These are phyloP conservation scores for Druon quercuslanigerum DNA, from an alignment of 1,140 invertebrate genomes.

Conservation along the genomic window DNA sequence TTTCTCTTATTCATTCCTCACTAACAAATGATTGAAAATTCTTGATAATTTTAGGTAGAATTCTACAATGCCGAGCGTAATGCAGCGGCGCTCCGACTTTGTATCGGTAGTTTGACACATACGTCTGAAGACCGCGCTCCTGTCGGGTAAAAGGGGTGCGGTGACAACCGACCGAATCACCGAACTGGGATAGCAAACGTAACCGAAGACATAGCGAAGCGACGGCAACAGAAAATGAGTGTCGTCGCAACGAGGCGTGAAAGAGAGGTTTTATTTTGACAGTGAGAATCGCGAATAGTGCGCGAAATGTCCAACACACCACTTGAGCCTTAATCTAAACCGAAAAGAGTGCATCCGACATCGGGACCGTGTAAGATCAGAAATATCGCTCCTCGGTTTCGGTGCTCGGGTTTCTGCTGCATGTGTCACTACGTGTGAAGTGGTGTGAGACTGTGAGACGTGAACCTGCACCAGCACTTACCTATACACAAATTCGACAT, in stretches of 20 bases:
- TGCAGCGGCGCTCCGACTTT: background rate
- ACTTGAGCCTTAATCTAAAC: conserved; percentile 58
- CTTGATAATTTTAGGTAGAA: background rate
- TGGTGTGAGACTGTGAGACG: conserved; percentile 20
- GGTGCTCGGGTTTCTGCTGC: conserved; percentile 41
- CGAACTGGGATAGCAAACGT: conserved; percentile 63
- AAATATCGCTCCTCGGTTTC: conserved; percentile 55
- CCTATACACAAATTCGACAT: background rate
- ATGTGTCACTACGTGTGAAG: conserved; percentile 60
- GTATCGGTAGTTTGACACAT: background rate
- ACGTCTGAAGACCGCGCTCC: background rate
- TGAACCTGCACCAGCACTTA: background rate
- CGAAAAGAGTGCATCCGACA: conserved; percentile 46
- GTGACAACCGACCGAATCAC: conserved; percentile 47
- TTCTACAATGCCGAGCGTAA: background rate
- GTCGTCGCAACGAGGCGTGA: conserved; percentile 60
- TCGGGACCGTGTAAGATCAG: conserved; percentile 58
- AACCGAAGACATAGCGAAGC: conserved; percentile 66
- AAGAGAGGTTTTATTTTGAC: conserved; percentile 66
- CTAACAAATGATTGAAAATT: too few relatives aligned
- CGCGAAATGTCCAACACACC: conserved; percentile 58
- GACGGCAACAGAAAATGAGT: conserved; percentile 65
- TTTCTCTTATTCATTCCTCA: too few relatives aligned
- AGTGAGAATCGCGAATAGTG: conserved; percentile 55
- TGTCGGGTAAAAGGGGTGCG: conserved; percentile 56